These are phyloP conservation scores for Bos javanicus DNA, from an alignment of 2,113 vertebrate species.

Conservation along the genomic window DNA sequence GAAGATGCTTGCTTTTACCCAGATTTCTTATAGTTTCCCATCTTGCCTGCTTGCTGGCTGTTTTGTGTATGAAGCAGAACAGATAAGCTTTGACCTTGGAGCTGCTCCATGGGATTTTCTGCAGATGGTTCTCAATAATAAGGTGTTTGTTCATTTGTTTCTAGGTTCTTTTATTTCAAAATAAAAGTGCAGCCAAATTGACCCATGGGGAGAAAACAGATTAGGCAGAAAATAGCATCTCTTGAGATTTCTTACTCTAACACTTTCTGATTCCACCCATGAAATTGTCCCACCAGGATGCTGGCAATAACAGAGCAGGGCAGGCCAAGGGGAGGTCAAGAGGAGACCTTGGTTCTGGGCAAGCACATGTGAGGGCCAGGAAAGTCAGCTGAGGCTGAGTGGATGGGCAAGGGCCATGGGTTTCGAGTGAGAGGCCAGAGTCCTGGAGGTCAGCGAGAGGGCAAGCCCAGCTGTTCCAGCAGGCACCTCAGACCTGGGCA, in stretches of 20 bases:
- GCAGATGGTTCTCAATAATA: constrained; percentile 59
- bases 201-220: constrained; percentile 66
- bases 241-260: constrained; percentile 53
- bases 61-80: constrained; percentile 31
- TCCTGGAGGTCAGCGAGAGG: background rate
- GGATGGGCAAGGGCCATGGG: background rate
- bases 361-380: background rate
- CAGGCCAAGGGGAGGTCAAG: background rate
- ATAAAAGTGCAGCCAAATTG: constrained; percentile 63
- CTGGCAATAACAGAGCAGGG: constrained; percentile 34
- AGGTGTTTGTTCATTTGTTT: constrained; percentile 70
- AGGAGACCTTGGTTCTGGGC: background rate
- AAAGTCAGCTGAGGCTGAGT: constrained; percentile 28
- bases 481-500: background rate
- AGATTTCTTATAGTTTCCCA: background rate
- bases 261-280: constrained; percentile 19
- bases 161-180: constrained; percentile 64
- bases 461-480: background rate
- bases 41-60: background rate
- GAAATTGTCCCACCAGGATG: constrained; percentile 63
- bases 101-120: constrained; percentile 24
- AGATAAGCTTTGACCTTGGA: constrained; percentile 66
- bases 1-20: background rate
- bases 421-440: background rate
- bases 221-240: constrained; percentile 64